phyloP scores from a whole-genome alignment of 2,797 vertebrate species.

The Phalanger gymnotis region DNA sequence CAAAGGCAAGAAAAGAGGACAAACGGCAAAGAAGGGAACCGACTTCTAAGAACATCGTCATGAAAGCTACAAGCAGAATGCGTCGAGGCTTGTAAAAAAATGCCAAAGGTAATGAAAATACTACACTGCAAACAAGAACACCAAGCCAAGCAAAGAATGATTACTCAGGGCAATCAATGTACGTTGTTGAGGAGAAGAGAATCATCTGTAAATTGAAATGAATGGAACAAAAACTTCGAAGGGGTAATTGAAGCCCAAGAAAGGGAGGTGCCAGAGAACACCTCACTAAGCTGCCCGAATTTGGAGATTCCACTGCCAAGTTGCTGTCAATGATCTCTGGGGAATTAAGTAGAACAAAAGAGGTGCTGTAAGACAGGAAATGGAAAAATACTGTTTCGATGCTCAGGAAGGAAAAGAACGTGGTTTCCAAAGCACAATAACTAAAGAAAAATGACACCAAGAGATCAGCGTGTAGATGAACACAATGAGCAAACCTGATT shows the following conservation, averaged over 20 bases:
- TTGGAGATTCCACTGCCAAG: not conserved
- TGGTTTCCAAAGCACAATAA: not conserved
- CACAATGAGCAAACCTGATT: not conserved
- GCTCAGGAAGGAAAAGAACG: not conserved
- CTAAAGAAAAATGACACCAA: not conserved
- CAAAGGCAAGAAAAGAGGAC: not conserved
- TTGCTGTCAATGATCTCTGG: not conserved
- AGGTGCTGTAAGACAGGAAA: not conserved
- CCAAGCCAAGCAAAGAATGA: not conserved
- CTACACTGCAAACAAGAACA: not conserved
- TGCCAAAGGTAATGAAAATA: not conserved
- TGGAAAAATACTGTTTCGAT: not conserved
- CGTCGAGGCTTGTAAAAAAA: not conserved
- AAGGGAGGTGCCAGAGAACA: not conserved
- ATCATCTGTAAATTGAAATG: not conserved
- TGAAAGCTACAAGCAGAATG: not conserved
- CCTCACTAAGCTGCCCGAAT: not conserved
- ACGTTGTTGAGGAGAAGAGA: not conserved
- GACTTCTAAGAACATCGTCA: not conserved
- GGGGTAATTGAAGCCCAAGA: not conserved
- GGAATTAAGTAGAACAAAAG: not conserved
- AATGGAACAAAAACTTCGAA: not conserved
- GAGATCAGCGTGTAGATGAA: too few relatives aligned
- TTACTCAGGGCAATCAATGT: not conserved
- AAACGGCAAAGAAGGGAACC: not conserved